Evolutionary conservation across 2,888 invertebrate genomes (phyloP).

Genomic region (Hypomecis atomaria): DNA sequence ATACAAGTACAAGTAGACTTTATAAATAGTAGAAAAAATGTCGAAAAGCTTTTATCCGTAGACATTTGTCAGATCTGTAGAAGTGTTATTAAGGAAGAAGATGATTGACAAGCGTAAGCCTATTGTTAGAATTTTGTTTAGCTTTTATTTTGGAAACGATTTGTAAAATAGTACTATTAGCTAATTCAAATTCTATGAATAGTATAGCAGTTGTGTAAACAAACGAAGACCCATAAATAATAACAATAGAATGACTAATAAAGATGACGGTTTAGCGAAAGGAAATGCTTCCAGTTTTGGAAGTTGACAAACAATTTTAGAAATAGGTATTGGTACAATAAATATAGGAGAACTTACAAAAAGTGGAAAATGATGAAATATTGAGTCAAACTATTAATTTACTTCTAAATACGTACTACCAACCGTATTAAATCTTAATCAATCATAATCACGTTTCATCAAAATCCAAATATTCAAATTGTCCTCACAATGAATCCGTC

Average conservation of each 20-base stretch:
- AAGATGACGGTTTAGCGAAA: not conserved
- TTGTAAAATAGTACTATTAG: conserved; percentile 1
- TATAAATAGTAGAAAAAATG: conserved; percentile 11
- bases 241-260: not conserved
- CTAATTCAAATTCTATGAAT: not conserved
- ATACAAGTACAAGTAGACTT: conserved; percentile 10
- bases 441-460: too few relatives aligned
- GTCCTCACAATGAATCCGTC: too few relatives aligned
- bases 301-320: too few relatives aligned
- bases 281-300: not conserved
- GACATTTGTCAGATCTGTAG: not conserved
- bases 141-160: conserved; percentile 2
- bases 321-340: too few relatives aligned
- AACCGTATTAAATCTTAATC: too few relatives aligned
- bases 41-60: conserved; percentile 9
- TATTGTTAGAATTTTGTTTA: conserved; percentile 9
- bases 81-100: not conserved
- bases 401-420: too few relatives aligned
- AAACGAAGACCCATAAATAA: not conserved
- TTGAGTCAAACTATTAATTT: too few relatives aligned
- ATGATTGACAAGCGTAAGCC: not conserved
- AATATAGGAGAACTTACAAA: too few relatives aligned
- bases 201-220: not conserved
- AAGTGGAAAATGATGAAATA: too few relatives aligned
- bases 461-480: too few relatives aligned